Evolutionary conservation across 1,140 invertebrate species (phyloP).

Genomic region (Brachionus asplanchnoidis): DNA sequence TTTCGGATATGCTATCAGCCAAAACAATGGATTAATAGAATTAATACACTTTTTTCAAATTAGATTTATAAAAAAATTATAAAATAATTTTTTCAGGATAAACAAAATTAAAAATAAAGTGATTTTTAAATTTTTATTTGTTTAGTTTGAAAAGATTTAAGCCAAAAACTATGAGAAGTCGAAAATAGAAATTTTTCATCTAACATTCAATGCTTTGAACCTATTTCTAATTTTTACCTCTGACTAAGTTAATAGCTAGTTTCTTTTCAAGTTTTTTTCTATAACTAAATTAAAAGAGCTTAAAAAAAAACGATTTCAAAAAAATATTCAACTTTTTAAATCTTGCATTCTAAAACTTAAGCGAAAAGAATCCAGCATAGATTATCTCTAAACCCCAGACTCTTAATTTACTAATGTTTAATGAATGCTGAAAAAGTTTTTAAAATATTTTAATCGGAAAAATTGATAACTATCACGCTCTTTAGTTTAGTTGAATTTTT

Average conservation of each 20-base stretch:
- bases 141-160: neutral
- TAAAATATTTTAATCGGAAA: neutral
- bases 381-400: too few relatives aligned
- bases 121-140: neutral
- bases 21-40: too few relatives aligned
- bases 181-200: constrained; percentile 22
- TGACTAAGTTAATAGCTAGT: neutral
- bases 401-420: too few relatives aligned
- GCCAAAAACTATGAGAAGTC: neutral
- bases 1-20: too few relatives aligned
- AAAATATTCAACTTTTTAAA: too few relatives aligned
- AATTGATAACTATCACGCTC: neutral
- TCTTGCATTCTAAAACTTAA: too few relatives aligned
- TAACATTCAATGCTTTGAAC: neutral
- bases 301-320: too few relatives aligned
- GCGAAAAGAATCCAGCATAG: too few relatives aligned
- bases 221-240: neutral
- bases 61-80: too few relatives aligned
- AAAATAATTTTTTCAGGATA: neutral
- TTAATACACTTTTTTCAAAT: neutral
- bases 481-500: neutral
- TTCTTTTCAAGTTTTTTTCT: neutral
- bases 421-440: too few relatives aligned
- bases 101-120: neutral
- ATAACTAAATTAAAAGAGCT: neutral